phyloP scores from a whole-genome alignment of 1,140 invertebrate species.

The Drosophila repleta region DNA sequence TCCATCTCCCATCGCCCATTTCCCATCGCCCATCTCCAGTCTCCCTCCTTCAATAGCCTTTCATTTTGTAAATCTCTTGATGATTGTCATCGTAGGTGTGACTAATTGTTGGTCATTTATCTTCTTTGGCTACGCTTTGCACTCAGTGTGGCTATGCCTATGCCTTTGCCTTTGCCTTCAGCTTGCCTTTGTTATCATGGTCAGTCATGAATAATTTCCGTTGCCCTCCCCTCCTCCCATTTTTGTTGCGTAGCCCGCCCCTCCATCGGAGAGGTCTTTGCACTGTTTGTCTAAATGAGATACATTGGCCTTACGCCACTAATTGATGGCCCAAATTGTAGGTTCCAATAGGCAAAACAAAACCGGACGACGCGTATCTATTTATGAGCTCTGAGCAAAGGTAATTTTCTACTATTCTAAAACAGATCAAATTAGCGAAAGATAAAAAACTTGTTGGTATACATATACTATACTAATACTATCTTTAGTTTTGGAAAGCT shows the following conservation, averaged over 20 bases:
- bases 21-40: background rate
- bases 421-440: conserved; percentile 2
- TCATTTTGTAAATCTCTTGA: conserved; percentile 65
- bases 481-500: too few species aligned
- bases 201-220: conserved; percentile 77
- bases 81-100: conserved; percentile 82
- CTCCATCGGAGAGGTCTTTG: background rate
- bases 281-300: conserved; percentile 39
- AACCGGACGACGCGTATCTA: conserved; percentile 31
- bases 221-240: conserved; percentile 20
- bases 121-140: conserved; percentile 53
- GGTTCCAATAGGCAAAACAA: conserved; percentile 18
- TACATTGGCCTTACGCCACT: conserved; percentile 45
- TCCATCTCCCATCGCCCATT: background rate
- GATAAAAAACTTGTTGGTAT: too few species aligned
- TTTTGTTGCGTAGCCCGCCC: conserved; percentile 10
- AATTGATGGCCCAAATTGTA: conserved; percentile 70
- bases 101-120: conserved; percentile 82
- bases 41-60: conserved; percentile 7
- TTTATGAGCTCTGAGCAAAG: conserved; percentile 9
- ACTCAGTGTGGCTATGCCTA: conserved; percentile 21
- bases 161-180: conserved; percentile 30
- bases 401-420: conserved; percentile 11
- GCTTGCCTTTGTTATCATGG: conserved; percentile 56
- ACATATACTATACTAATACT: too few species aligned